Evolutionary conservation across 2,797 vertebrate genomes (phyloP).

Genomic region (Dendrocincla tyrannina): DNA sequence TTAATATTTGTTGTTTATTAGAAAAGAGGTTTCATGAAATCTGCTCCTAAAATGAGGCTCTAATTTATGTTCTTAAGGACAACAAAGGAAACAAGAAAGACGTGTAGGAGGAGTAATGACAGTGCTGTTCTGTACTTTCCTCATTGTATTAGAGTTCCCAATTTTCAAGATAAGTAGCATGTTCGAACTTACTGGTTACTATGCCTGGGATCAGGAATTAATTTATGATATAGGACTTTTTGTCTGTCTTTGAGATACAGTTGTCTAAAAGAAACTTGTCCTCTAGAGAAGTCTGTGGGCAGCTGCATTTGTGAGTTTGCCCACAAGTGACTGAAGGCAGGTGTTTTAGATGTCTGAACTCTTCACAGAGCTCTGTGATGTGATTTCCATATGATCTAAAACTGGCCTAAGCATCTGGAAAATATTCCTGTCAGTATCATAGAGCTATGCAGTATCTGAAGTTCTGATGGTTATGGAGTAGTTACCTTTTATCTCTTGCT

Average conservation of each 20-base stretch:
- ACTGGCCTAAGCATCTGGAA: not conserved
- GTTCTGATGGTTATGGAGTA: not conserved
- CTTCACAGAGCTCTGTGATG: not conserved
- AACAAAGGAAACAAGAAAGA: not conserved
- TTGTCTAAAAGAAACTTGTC: not conserved
- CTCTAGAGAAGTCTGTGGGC: not conserved
- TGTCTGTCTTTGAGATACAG: not conserved
- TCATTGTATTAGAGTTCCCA: not conserved
- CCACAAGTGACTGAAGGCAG: not conserved
- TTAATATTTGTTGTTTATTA: not conserved
- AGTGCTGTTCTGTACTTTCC: not conserved
- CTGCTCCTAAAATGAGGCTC: not conserved
- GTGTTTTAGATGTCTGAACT: not conserved
- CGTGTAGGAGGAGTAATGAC: not conserved
- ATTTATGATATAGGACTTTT: not conserved
- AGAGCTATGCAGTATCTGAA: not conserved
- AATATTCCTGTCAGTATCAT: not conserved
- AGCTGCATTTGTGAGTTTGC: not conserved
- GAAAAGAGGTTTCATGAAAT: not conserved
- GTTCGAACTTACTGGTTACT: not conserved
- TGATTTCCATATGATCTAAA: not conserved
- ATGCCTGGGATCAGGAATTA: not conserved
- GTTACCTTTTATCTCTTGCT: not conserved
- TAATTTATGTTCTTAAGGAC: not conserved
- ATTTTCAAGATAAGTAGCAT: not conserved